These are phyloP conservation scores for Drosophila gunungcola DNA, from an alignment of 1,140 invertebrate species.

Conservation along the genomic window DNA sequence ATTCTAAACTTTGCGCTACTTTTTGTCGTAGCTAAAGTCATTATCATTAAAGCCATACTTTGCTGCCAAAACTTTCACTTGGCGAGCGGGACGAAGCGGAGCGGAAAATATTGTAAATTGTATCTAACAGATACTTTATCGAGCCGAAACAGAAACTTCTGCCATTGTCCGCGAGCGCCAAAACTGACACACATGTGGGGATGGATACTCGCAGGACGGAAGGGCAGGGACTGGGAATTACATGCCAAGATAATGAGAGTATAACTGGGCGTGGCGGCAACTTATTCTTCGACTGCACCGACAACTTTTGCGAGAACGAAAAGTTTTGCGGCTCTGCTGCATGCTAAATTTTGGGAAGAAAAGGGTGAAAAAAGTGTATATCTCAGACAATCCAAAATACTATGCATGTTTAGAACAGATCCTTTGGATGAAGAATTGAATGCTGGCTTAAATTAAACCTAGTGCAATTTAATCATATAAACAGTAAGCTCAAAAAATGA, in stretches of 20 bases:
- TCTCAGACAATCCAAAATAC: neutral
- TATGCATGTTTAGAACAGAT: neutral
- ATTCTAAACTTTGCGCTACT: slow-evolving; percentile 78
- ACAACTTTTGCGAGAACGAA: slow-evolving; percentile 41
- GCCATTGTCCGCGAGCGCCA: slow-evolving; percentile 76
- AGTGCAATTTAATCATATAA: too few relatives aligned
- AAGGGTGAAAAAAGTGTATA: slow-evolving; percentile 8
- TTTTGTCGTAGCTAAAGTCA: slow-evolving; percentile 77
- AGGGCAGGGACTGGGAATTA: slow-evolving; percentile 52
- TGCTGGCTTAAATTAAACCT: neutral
- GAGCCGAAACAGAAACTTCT: slow-evolving; percentile 78
- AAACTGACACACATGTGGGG: slow-evolving; percentile 55
- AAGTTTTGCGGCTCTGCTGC: slow-evolving; percentile 34
- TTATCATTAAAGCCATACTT: slow-evolving; percentile 81
- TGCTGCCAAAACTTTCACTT: slow-evolving; percentile 71
- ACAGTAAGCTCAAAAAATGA: too few relatives aligned
- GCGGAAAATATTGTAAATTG: slow-evolving; percentile 76
- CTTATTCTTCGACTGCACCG: slow-evolving; percentile 48
- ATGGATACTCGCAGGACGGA: slow-evolving; percentile 2
- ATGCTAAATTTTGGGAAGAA: slow-evolving; percentile 23
- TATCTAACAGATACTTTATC: slow-evolving; percentile 82
- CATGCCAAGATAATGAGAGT: slow-evolving; percentile 58
- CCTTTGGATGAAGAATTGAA: neutral
- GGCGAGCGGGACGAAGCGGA: slow-evolving; percentile 28
- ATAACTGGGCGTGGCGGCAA: slow-evolving; percentile 55